A percentile compares a stretch with the other conserved stretches of the same genome.
Conservation (phyloP, 2,113 vertebrate species). For the Dunckerocampus dactyliophorus region DNA sequence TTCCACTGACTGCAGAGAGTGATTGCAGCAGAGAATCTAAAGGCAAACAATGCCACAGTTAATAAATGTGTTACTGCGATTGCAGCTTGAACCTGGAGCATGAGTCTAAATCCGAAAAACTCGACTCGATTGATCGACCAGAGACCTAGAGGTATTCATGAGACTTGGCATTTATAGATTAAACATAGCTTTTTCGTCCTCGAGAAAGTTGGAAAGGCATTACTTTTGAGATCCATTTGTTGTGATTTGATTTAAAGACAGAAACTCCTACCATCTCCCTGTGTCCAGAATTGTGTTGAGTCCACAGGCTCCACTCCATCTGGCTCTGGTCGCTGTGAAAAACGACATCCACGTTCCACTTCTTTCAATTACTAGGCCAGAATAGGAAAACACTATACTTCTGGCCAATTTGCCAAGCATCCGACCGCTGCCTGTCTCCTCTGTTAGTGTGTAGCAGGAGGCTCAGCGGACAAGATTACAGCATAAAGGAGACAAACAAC, state of each 20-base stretch:
- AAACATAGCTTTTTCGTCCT: neutral
- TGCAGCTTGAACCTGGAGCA: too few species aligned
- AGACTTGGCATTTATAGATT: too few species aligned
- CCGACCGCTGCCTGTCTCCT: constrained; percentile 35
- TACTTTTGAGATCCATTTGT: neutral
- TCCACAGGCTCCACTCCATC: constrained; percentile 17
- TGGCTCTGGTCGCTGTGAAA: constrained; percentile 10
- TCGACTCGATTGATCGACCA: too few species aligned
- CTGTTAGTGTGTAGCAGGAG: constrained; percentile 2
- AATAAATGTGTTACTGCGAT: too few species aligned
- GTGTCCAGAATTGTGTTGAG: constrained; percentile 11
- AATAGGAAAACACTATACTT: constrained; percentile 38
- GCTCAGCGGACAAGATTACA: constrained; percentile 20
- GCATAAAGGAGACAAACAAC: constrained; percentile 7
- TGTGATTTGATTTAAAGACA: neutral
- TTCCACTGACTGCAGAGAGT: neutral
- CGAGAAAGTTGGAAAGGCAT: neutral
- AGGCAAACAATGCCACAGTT: neutral
- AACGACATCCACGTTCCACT: constrained; percentile 19
- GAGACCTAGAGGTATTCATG: too few species aligned
- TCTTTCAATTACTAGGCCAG: constrained; percentile 23
- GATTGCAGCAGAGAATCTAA: neutral
- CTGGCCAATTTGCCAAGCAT: constrained; percentile 51
- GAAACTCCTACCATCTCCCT: constrained; percentile 1
- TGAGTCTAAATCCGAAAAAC: too few species aligned